phyloP scores from a whole-genome alignment of 1,140 invertebrate genomes.

The Aphis craccivora region DNA sequence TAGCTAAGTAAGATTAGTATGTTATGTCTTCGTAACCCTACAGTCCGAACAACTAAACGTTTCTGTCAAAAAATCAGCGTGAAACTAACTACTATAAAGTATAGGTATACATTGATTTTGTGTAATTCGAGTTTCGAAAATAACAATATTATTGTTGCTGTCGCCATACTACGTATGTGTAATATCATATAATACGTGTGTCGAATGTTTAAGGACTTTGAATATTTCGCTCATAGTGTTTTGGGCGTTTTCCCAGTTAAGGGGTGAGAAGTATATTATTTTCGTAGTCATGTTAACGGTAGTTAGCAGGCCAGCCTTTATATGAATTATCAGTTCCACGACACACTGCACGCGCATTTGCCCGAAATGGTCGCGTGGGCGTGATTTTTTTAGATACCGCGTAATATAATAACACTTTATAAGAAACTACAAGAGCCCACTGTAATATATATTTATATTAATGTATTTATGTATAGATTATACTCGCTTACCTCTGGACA shows the following conservation, averaged over 20 bases:
- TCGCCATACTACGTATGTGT: no score
- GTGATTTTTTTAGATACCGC: not conserved
- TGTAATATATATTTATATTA: not conserved
- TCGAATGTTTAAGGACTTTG: not conserved
- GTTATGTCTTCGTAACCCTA: not conserved
- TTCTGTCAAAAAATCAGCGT: not conserved
- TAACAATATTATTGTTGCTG: not conserved
- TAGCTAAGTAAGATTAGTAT: not conserved
- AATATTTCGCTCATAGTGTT: not conserved
- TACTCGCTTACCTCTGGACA: slow-evolving; percentile 79
- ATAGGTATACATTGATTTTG: not conserved
- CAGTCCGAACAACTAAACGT: not conserved
- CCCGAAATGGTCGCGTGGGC: not conserved
- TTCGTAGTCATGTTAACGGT: not conserved
- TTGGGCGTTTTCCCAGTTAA: not conserved
- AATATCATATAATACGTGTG: no score
- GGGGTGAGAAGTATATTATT: not conserved
- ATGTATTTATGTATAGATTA: not conserved
- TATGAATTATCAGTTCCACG: not conserved
- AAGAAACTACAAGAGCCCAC: not conserved
- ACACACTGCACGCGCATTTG: not conserved
- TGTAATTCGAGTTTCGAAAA: not conserved
- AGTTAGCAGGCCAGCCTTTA: not conserved
- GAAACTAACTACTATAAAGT: not conserved
- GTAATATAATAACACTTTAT: not conserved